A percentile compares a stretch with the other conserved stretches of the same genome.
Evolutionary conservation across 2,888 invertebrate genomes (phyloP).

Genomic region (Agrotis puta): DNA sequence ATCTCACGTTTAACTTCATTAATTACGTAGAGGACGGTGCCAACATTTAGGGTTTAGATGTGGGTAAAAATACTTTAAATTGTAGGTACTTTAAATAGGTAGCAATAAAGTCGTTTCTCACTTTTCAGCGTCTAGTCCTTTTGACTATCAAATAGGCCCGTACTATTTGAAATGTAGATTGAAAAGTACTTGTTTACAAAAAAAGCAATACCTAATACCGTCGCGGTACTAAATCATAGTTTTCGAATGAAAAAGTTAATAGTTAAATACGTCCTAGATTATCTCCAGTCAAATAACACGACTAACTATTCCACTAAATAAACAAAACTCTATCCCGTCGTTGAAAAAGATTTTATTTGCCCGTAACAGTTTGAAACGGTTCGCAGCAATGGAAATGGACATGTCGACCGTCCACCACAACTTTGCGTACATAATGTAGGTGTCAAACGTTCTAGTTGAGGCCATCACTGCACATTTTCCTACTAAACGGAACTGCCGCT

Average conservation of each 20-base stretch:
- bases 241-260: neutral
- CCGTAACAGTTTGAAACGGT: conserved; percentile 29
- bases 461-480: conserved; percentile 53
- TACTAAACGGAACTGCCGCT: conserved; percentile 41
- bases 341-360: conserved; percentile 32
- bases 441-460: conserved; percentile 46
- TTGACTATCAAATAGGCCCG: neutral
- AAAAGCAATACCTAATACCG: neutral
- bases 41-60: conserved; percentile 24
- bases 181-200: neutral
- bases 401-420: conserved; percentile 50
- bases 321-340: neutral
- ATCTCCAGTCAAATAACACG: neutral
- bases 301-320: neutral
- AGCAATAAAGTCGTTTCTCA: neutral
- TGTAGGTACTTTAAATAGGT: neutral
- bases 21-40: conserved; percentile 25
- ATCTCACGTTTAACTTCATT: conserved; percentile 47
- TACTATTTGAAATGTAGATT: no score
- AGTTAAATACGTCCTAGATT: neutral
- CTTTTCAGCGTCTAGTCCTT: no score
- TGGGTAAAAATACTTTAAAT: conserved; percentile 10
- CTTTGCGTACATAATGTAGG: conserved; percentile 62
- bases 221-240: neutral
- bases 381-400: conserved; percentile 38